Percentiles rank a stretch among this genome's conserved stretches.
Conservation (phyloP, 1,140 invertebrate genomes). For the Diorhabda sublineata region DNA sequence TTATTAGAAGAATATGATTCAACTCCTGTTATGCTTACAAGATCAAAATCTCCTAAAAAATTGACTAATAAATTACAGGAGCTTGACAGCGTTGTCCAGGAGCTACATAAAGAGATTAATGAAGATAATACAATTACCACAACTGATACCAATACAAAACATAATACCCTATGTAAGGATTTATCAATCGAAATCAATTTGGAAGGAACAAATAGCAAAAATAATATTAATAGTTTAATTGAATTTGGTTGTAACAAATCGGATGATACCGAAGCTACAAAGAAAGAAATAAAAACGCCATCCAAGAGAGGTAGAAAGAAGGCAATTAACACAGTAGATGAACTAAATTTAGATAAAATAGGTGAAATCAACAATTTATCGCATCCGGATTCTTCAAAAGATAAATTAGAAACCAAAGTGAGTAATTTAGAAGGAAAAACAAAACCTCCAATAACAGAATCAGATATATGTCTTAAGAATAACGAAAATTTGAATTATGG, state of each 20-base stretch:
- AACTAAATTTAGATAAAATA: not conserved
- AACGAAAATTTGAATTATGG: not conserved
- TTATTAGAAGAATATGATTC: not conserved
- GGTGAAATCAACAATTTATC: not conserved
- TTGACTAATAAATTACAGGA: no score
- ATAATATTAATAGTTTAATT: not conserved
- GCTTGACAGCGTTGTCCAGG: no score
- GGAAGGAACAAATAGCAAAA: not conserved
- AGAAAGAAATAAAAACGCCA: not conserved
- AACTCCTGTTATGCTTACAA: not conserved
- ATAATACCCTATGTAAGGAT: not conserved
- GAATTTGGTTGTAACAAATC: not conserved
- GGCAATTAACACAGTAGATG: not conserved
- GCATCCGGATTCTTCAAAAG: slow-evolving; percentile 1
- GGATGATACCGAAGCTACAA: not conserved
- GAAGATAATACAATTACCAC: not conserved
- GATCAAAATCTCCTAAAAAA: not conserved
- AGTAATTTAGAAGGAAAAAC: not conserved
- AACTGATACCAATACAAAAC: not conserved
- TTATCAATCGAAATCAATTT: not conserved
- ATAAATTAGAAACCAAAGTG: not conserved
- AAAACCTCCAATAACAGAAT: not conserved
- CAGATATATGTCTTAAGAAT: not conserved
- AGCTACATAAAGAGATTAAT: not conserved
- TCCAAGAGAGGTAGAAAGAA: not conserved